These are phyloP conservation scores for Drosophila ercepeae DNA, from an alignment of 1,140 invertebrate species.

Conservation along the genomic window DNA sequence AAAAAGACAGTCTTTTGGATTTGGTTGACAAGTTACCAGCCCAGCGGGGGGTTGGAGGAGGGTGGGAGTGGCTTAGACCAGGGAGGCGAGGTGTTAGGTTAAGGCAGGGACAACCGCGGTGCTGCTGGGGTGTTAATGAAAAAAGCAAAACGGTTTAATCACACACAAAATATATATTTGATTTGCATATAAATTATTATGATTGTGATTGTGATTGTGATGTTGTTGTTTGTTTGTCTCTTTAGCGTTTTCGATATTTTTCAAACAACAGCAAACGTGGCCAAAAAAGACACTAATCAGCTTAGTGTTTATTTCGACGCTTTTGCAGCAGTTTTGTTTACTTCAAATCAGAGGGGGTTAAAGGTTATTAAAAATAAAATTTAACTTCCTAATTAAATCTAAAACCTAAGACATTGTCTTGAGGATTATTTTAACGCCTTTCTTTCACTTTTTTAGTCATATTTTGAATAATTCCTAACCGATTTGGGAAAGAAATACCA, in stretches of 20 bases:
- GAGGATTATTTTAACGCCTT: too few relatives aligned
- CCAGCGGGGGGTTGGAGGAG: slow-evolving; percentile 8
- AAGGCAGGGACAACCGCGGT: slow-evolving; percentile 18
- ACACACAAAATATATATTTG: slow-evolving; percentile 71
- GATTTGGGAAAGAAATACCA: too few relatives aligned
- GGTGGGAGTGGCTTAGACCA: background rate
- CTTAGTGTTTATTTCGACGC: slow-evolving; percentile 10
- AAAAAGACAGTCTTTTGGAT: slow-evolving; percentile 20
- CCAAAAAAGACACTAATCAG: slow-evolving; percentile 37
- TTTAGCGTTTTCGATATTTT: slow-evolving; percentile 24
- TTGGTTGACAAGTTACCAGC: slow-evolving; percentile 32
- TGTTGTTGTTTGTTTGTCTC: slow-evolving; percentile 13
- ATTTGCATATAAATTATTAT: slow-evolving; percentile 79
- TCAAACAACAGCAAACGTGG: slow-evolving; percentile 27
- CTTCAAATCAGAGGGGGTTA: background rate
- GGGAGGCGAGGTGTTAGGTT: background rate
- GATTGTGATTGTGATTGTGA: slow-evolving; percentile 11
- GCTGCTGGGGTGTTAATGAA: slow-evolving; percentile 66
- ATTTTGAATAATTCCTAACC: too few relatives aligned
- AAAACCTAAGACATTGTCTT: too few relatives aligned
- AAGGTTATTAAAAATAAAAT: background rate
- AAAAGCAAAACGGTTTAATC: slow-evolving; percentile 78
- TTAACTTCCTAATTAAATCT: too few relatives aligned
- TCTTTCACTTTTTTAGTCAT: too few relatives aligned
- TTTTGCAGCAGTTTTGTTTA: background rate